Conservation (phyloP, 2,797 vertebrate species). For the Rallus crepitans region DNA sequence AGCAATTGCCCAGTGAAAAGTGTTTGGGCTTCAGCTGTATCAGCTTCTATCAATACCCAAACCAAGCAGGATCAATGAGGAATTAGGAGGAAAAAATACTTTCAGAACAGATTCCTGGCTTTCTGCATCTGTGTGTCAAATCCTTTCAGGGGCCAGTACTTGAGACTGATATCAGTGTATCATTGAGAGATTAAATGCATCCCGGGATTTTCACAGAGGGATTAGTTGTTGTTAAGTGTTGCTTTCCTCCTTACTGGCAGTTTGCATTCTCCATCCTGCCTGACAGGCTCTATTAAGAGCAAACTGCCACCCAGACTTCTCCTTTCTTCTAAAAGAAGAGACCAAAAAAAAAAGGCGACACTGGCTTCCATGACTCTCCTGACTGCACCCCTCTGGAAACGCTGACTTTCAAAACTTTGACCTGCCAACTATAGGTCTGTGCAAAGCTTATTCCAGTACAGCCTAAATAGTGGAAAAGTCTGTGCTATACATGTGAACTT, state of each 20-base stretch:
- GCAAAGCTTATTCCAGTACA: background rate
- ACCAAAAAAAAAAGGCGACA: background rate
- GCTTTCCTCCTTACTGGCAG: background rate
- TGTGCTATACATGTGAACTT: background rate
- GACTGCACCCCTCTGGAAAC: background rate
- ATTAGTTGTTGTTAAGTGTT: background rate
- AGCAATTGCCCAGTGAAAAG: background rate
- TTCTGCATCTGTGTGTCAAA: background rate
- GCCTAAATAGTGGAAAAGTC: background rate
- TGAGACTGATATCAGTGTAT: background rate
- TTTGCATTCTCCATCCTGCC: background rate
- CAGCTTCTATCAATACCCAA: background rate
- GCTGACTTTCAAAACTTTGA: background rate
- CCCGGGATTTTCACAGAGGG: background rate
- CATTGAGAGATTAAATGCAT: background rate
- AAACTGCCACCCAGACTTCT: conserved; percentile 36
- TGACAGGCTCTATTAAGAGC: conserved; percentile 33
- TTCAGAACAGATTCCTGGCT: background rate
- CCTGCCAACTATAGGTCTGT: background rate
- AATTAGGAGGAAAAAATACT: background rate
- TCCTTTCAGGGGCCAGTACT: background rate
- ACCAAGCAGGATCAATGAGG: fast-evolving
- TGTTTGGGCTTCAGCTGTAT: background rate
- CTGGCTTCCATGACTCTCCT: background rate
- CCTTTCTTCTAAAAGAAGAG: background rate